Conservation (phyloP, 2,113 vertebrate species). For the Isurus oxyrinchus region DNA sequence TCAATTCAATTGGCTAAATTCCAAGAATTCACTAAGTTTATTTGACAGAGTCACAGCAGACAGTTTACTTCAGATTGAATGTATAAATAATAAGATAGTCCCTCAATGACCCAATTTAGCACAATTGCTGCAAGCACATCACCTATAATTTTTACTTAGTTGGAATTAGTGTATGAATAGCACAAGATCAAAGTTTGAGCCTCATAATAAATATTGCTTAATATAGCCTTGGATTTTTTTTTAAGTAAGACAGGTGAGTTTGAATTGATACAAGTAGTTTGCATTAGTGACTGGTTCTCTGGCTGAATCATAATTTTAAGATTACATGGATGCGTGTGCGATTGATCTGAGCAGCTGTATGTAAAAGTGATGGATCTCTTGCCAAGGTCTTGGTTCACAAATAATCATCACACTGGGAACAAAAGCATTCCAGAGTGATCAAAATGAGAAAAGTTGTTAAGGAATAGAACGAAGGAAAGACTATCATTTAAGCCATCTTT, state of each 20-base stretch:
- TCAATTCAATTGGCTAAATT: neutral
- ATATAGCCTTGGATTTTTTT: neutral
- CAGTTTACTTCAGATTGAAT: neutral
- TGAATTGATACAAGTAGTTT: neutral
- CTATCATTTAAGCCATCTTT: constrained; percentile 33
- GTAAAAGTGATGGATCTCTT: constrained; percentile 10
- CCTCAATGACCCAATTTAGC: neutral
- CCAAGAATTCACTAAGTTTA: neutral
- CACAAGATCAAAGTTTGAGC: neutral
- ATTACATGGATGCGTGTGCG: constrained; percentile 2
- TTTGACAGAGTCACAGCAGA: neutral
- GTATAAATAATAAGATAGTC: neutral
- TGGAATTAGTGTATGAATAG: neutral
- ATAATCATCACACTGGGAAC: constrained; percentile 24
- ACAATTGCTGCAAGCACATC: neutral
- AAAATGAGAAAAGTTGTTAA: constrained; percentile 30
- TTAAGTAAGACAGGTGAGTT: constrained; percentile 22
- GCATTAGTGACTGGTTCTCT: constrained; percentile 1
- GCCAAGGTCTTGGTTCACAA: constrained; percentile 32
- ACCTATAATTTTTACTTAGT: neutral
- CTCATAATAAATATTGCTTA: neutral
- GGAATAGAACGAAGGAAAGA: constrained; percentile 21
- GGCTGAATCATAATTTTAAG: constrained; percentile 25
- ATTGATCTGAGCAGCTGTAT: constrained; percentile 32
- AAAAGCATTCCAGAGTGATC: constrained; percentile 33